Evolutionary conservation across 1,140 invertebrate genomes (phyloP), one percentile per base, ranked within the genome.

Genomic region (Drosophila equinoxialis): DNA sequence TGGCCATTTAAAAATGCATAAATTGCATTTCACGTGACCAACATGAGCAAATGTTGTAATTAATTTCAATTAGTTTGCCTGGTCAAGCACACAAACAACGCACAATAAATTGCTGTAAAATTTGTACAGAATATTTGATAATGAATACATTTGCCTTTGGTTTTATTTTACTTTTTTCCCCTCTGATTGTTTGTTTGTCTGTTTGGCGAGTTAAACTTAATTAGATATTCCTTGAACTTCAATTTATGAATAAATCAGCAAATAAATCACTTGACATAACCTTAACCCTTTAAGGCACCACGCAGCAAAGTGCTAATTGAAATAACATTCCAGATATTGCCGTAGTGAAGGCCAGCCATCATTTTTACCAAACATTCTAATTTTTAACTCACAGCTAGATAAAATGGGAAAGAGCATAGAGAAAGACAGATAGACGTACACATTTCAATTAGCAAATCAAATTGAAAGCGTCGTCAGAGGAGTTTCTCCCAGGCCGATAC

Each of bases 381-480:
- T 74, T 67, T 67, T 45, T 33, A 37, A 26, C 17, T 58, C 57
- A 63, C 33, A 75, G 58, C 60, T 30, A 60, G 39, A 45, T 3
- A 51, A 20, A 20, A 20, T 10, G 17, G 26, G 26, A 30, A 30
- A 30, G 30, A 30, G 30, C 5, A 30, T 6, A 23, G 6, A 20
- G 14, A 3, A 48, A 51, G 4, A 39, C 35, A 37, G 26, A 39
- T 13, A 60, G 13, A 60, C 65, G 60, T 55, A 68, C 60, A 75
- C 57, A 76, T 79, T 82, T 79, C 65, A 74, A 89, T 89, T 87
- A 83, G 83, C 80, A 89, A 89, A 80, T 89, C 80, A 89, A 87
- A 80, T 87, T 78, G 71, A n/a, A 57, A 72, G 67, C 48, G 14
- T n/a, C 17, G 45, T 17, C 42, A 20, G 14, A 8, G 45, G 14